These are phyloP conservation scores for Astropecten irregularis DNA, from an alignment of 53 echinoderm and acorn worm species.

Conservation along the genomic window DNA sequence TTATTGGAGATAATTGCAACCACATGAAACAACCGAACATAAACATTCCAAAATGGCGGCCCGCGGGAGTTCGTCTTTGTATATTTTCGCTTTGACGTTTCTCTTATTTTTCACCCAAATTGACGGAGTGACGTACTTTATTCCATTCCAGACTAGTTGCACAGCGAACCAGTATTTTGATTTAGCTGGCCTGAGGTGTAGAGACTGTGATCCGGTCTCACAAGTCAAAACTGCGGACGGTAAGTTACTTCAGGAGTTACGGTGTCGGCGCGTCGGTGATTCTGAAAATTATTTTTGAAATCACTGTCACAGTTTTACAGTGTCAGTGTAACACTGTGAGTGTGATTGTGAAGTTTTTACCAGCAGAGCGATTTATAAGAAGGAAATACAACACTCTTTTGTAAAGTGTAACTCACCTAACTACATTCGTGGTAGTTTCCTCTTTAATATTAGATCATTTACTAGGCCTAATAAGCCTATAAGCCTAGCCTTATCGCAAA, in stretches of 20 bases:
- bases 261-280: not conserved
- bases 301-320: not conserved
- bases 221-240: constrained; percentile 33
- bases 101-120: not conserved
- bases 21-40: constrained; percentile 10
- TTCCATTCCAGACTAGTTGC: constrained; percentile 1
- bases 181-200: constrained; percentile 49
- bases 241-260: not conserved
- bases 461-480: not conserved
- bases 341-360: not conserved
- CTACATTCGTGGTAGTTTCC: not conserved
- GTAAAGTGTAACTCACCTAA: not conserved
- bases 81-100: not conserved
- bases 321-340: not conserved
- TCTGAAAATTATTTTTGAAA: not conserved
- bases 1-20: not conserved
- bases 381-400: not conserved
- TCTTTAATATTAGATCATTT: not conserved
- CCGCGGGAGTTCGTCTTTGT: constrained; percentile 20
- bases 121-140: constrained; percentile 41
- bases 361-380: not conserved
- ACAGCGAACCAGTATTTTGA: constrained; percentile 52
- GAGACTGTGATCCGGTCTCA: constrained; percentile 31
- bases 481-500: too few relatives aligned
- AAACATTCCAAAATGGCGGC: constrained; percentile 44